These are phyloP conservation scores for Chaenodraco wilsoni DNA, from an alignment of 2,797 vertebrate genomes.

Conservation along the genomic window DNA sequence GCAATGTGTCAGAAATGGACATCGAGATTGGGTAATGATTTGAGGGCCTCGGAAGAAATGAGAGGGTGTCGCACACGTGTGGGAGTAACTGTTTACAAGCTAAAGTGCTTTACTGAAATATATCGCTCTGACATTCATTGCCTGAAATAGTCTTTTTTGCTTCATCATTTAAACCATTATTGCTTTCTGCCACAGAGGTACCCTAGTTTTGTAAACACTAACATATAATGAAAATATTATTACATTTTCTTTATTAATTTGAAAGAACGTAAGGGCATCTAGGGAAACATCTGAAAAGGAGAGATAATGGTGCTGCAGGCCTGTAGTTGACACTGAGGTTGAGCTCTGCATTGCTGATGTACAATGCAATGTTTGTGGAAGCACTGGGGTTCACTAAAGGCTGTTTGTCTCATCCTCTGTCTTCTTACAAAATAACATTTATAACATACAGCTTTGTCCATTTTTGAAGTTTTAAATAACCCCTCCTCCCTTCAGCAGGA, in stretches of 20 bases:
- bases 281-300: conserved; percentile 31
- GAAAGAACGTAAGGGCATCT: conserved; percentile 1
- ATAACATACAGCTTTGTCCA: conserved; percentile 43
- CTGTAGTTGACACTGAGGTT: conserved; percentile 40
- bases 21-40: conserved; percentile 66
- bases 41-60: conserved; percentile 59
- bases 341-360: conserved; percentile 24
- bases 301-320: conserved; percentile 30
- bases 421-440: conserved; percentile 33
- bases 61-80: conserved; percentile 58
- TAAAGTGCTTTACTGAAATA: conserved; percentile 27
- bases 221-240: neutral
- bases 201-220: neutral
- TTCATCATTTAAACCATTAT: conserved; percentile 6
- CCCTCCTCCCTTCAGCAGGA: conserved; percentile 37
- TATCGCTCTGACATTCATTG: conserved; percentile 3
- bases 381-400: conserved; percentile 9
- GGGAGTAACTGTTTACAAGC: conserved; percentile 50
- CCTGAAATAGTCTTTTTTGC: neutral
- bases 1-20: conserved; percentile 70
- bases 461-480: conserved; percentile 39
- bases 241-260: conserved; percentile 2
- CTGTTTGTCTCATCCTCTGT: conserved; percentile 11
- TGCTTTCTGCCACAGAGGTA: neutral
- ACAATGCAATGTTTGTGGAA: conserved; percentile 24